A percentile compares a stretch with the other conserved stretches of the same genome.
phyloP scores from a whole-genome alignment of 2,797 vertebrate species.

The Accipiter minullus region DNA sequence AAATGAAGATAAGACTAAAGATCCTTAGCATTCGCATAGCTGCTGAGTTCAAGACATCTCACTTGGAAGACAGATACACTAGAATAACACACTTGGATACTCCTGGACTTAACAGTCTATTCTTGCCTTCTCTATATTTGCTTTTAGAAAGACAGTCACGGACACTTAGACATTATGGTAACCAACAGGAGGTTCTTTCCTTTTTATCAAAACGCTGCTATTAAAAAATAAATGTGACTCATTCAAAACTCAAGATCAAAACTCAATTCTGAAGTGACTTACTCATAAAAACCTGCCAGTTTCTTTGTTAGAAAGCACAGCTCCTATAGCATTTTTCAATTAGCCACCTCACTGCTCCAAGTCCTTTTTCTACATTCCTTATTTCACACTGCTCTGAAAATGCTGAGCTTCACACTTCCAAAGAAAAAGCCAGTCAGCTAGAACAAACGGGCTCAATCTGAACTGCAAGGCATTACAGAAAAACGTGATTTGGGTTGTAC shows the following conservation, averaged over 20 bases:
- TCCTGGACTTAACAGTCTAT: background rate
- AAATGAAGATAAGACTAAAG: background rate
- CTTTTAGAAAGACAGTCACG: slow-evolving; percentile 1
- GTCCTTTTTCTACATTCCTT: slow-evolving; percentile 52
- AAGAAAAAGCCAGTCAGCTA: slow-evolving; percentile 61
- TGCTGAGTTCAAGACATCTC: background rate
- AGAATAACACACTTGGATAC: background rate
- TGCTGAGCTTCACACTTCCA: slow-evolving; percentile 64
- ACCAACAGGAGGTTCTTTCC: background rate
- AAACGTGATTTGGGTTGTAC: background rate
- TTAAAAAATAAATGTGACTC: slow-evolving; percentile 35
- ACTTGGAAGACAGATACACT: background rate
- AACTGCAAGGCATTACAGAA: background rate
- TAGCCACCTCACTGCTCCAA: slow-evolving; percentile 64
- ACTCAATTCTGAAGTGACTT: slow-evolving; percentile 21
- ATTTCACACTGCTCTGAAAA: slow-evolving; percentile 66
- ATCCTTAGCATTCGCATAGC: background rate
- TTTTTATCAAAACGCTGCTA: background rate
- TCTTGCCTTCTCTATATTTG: background rate
- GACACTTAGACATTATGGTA: slow-evolving; percentile 4
- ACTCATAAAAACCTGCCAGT: slow-evolving; percentile 13
- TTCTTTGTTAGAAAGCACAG: slow-evolving; percentile 32
- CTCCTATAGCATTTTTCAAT: slow-evolving; percentile 62
- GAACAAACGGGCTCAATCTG: slow-evolving; percentile 57
- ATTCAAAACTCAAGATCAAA: slow-evolving; percentile 47